Evolutionary conservation across 2,888 invertebrate genomes (phyloP), one percentile per base, ranked within the genome.

Genomic region (Megamerina dolium): DNA sequence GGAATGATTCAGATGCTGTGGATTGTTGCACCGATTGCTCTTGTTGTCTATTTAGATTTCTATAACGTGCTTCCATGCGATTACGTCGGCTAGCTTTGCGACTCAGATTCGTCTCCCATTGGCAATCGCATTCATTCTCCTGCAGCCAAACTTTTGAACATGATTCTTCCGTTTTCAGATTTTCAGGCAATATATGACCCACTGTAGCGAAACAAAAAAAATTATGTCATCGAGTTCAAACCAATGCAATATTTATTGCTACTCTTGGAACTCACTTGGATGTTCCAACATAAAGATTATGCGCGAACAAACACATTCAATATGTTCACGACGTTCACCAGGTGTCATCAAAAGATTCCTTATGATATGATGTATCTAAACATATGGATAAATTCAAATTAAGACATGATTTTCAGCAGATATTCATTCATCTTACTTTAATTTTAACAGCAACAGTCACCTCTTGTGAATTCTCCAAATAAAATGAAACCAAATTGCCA

Each of bases 401-500:
- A n/a, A 5, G 16, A 38, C 23, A 30, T 2, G 18, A 29, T 13
- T 8, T 23, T 23, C 23, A 23, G 6, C 10, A 23, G 6, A 23
- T 6, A 23, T 42, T 29, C 5, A 42, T 37, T 12, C n/a, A n/a
- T n/a, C 44, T 49, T 20, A 53, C 41, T 73, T 73, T 59, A 69
- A 41, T 37, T 17, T 51, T 52, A 18, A 49, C 41, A 1, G 41
- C 48, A 4, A 29, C 36, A 30, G 46, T 53, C 1, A 61, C 56
- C 32, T 65, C 62, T 48, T 64, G 63, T 5, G 65, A 61, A 32
- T 62, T 74, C 41, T 72, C 75, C 16, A 83, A 59, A 63, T 79
- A 81, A 53, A 75, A 77, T 3, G 78, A 77, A 1, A 82, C 78
- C 16, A 83, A 63, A 51, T 78, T 76, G 0, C 82, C 82, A 41